Base-by-base conservation (phyloP, 2,888 invertebrate species). In the Tetranychus piercei region DNA sequence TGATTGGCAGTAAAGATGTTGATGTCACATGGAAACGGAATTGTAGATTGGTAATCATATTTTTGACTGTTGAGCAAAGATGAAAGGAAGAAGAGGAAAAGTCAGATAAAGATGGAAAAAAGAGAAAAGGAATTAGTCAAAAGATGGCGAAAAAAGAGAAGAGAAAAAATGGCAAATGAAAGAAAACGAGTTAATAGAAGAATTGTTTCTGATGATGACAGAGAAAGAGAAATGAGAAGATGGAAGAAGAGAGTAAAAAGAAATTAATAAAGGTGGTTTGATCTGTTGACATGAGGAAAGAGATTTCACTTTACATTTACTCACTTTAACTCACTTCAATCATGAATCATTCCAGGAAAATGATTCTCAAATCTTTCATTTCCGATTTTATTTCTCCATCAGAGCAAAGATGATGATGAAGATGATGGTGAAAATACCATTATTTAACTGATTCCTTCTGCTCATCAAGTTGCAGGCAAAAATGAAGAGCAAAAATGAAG, bases 281-380 rank as follows among this genome's bases (percentile, higher is more conserved):
- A 23, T 69, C 34, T 69, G 11, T 11, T 23, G 34, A 23, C 69
- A 23, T 5, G 69, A n/a, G 9, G 11, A 15, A 65, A 65, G n/a
- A n/a, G n/a, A 23, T 67, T 22, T 67, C 67, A 18, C 67, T n/a
- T 22, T n/a, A 11, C n/a, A 9, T 55, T 55, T 5, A 15, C 67
- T 67, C 67, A 22, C 67, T 67, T 22, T 11, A n/a, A 9, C 67
- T 67, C 67, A 22, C 67, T n/a, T 22, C n/a, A 67, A 67, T 67
- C 67, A 67, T 22, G 67, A 67, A 55, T 22, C 67, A 22, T 22
- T 22, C 20, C 22, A 67, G 22, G 22, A n/a, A 67, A 22, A 67
- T 67, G 22, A 67, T 67, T n/a, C 20, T n/a, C 67, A 22, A n/a
- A 22, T 22, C 67, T 67, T 67, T 67, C 67, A 67, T n/a, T 67